Evolutionary conservation across 2,888 invertebrate species (phyloP), one percentile per base, ranked within the genome.

Genomic region (Pedicia rivosa): DNA sequence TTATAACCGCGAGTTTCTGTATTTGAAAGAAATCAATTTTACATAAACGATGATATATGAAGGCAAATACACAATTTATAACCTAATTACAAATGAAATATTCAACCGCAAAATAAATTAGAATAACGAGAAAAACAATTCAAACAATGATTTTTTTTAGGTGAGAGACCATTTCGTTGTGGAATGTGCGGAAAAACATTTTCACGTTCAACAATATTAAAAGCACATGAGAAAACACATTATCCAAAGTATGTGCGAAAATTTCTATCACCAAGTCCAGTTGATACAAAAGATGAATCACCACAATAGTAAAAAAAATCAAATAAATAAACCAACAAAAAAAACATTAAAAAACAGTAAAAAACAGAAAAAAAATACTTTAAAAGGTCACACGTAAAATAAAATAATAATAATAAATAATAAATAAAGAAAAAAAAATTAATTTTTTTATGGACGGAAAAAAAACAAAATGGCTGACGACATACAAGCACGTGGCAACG

Each of bases 211-310:
- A 87, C 87, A 45, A 88, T 88, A 59, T 65, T 88, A 49, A 88
- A 88, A 63, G 87, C 87, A 49, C 88, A 88, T 62, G 87, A 88
- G 64, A 88, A 88, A 65, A 87, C 87, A 44, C 88, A 88, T 62
- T 87, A 81, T 64, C 87, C 87, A 47, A 87, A 87, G 65, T 86
- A 84, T 61, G 83, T 84, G 57, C 74, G 86, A 52, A 86, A 86
- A 66, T 86, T 82, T 67, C 68, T 86, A 50, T 86, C 86, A 51
- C 84, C 86, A 47, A 82, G 80, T 59, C 82, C 83, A 47, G 75
- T 83, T 50, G 83, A 84, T 58, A 79, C 79, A 42, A 78, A 80
- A 59, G 81, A 81, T 61, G 81, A 83, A 57, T 72, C 77, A 56
- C 79, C 78, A 51, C 79, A 79, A 64, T 78, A 78, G 66, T 65